phyloP scores from a whole-genome alignment of 2,797 vertebrate species.

The Scolopax bukidnonensis region DNA sequence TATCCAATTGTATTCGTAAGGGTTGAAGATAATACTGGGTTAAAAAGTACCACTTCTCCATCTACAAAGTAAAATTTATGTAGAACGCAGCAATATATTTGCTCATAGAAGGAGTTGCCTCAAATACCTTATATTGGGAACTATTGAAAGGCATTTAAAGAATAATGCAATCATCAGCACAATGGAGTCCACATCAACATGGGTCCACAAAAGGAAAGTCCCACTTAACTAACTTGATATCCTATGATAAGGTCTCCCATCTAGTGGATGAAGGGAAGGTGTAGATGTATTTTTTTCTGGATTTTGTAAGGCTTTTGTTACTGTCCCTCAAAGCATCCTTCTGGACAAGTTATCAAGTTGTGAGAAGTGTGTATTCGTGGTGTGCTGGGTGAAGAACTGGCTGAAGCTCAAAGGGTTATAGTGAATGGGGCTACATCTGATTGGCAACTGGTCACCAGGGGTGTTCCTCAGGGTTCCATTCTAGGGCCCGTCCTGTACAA shows the following conservation, averaged over 20 bases:
- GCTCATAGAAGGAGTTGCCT: background rate
- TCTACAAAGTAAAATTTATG: background rate
- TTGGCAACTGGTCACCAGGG: accelerated
- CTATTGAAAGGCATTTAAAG: background rate
- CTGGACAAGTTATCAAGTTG: background rate
- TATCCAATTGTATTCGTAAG: background rate
- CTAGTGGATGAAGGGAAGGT: background rate
- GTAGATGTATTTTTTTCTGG: background rate
- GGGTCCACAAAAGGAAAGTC: background rate
- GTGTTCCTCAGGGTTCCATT: background rate
- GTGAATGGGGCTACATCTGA: background rate
- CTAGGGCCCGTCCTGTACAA: background rate
- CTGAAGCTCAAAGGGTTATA: background rate
- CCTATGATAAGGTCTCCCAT: background rate
- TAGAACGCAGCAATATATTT: background rate
- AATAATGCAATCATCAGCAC: background rate
- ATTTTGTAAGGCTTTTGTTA: background rate
- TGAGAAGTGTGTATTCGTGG: background rate
- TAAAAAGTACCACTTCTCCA: background rate
- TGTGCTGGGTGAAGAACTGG: background rate
- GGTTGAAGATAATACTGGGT: background rate
- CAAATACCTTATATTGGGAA: background rate
- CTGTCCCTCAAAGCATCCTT: background rate
- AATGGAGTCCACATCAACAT: background rate
- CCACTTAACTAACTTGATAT: background rate